A percentile compares a stretch with the other conserved stretches of the same genome.
These are phyloP conservation scores for Heterodera filipjevi DNA, from an alignment of 2,888 invertebrate species.

Conservation along the genomic window DNA sequence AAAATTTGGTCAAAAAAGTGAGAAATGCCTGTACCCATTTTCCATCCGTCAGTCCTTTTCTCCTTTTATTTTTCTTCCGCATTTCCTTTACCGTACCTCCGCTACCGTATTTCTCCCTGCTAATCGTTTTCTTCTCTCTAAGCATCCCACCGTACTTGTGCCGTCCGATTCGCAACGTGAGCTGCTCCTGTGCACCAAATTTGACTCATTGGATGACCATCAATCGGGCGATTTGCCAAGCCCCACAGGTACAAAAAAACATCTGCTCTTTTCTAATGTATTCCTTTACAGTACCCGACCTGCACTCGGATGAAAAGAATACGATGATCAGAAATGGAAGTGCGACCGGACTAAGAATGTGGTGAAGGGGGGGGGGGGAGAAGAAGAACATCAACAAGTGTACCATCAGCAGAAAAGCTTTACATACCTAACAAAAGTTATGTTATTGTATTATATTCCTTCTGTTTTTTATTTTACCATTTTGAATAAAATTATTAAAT, in stretches of 20 bases:
- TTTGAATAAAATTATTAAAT: not conserved
- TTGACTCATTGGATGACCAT: not conserved
- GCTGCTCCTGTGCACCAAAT: slow-evolving; percentile 39
- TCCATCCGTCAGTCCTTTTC: not conserved
- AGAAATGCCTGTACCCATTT: not conserved
- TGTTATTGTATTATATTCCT: not conserved
- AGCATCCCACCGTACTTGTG: slow-evolving; percentile 39
- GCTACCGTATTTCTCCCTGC: not conserved
- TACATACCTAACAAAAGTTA: not conserved
- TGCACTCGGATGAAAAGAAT: slow-evolving; percentile 64
- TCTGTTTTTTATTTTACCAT: not conserved
- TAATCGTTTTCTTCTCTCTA: too few species aligned
- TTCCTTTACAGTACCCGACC: slow-evolving; percentile 48
- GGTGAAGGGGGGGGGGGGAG: slow-evolving; percentile 33
- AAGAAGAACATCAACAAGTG: not conserved
- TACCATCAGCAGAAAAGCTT: slow-evolving; percentile 1
- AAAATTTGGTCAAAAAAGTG: not conserved
- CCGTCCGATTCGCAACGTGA: slow-evolving; percentile 58
- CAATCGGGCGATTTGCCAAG: not conserved
- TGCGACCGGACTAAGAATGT: slow-evolving; percentile 52
- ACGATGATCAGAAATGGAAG: slow-evolving; percentile 54
- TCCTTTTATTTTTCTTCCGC: not conserved
- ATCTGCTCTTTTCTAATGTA: not conserved
- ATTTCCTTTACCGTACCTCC: slow-evolving; percentile 14
- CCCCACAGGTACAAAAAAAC: not conserved